Conservation (phyloP, 2,113 vertebrate genomes). For the Pomatostomus ruficeps region DNA sequence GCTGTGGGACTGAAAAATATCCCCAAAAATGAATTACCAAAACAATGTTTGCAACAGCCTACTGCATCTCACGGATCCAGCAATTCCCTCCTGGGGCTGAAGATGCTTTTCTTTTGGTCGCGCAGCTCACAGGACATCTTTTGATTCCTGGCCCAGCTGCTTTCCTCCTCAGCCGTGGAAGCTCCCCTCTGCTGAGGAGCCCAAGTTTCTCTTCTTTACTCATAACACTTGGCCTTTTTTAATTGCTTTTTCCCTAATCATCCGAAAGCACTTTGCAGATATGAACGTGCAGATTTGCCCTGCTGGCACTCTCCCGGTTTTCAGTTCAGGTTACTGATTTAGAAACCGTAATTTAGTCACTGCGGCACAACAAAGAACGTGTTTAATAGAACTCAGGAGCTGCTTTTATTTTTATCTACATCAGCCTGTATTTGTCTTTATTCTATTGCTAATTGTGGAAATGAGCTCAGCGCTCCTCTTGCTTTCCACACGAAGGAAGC, state of each 20-base stretch:
- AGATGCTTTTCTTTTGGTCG: not conserved
- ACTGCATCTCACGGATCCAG: not conserved
- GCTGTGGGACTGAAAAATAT: not conserved
- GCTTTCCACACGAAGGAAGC: not conserved
- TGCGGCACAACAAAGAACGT: not conserved
- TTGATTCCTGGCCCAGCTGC: not conserved
- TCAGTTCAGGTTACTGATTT: not conserved
- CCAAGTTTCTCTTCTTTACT: not conserved
- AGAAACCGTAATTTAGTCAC: not conserved
- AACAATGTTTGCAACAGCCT: not conserved
- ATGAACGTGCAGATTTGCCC: not conserved
- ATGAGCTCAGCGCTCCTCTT: not conserved
- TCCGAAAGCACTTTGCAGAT: not conserved
- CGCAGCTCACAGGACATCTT: not conserved
- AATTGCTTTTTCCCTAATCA: not conserved
- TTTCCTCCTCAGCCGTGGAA: not conserved
- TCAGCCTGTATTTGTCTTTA: not conserved
- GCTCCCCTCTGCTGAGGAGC: not conserved
- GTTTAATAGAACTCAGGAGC: not conserved
- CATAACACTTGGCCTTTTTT: not conserved
- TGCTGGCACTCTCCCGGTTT: not conserved
- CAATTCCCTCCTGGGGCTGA: not conserved
- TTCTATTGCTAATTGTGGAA: not conserved
- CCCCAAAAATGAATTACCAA: not conserved
- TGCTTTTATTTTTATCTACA: not conserved